Base-by-base conservation (phyloP, 2,888 invertebrate species). In the Alentia gelatinosa region DNA sequence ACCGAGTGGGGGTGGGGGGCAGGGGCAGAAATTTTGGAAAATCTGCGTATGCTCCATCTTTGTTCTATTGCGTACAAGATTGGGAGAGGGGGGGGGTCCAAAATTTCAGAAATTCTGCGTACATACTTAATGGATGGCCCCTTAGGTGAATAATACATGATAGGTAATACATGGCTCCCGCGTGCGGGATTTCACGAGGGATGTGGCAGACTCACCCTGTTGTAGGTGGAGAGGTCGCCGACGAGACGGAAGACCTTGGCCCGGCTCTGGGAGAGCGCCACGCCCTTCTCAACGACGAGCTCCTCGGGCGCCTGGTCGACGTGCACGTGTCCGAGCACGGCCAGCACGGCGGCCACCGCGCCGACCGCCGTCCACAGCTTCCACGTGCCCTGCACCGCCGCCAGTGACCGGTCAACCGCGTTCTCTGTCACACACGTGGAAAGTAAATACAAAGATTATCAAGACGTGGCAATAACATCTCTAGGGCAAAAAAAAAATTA, bases 261-360 rank as follows among this genome's bases (percentile, higher is more conserved):
- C 12, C 92, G 63, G 15, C 83, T 74, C 63, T 84, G 84, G 19
- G 86, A 39, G 37, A 92, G 74, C 19, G 92, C 91, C 7, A 91
- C 91, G 15, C 37, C 75, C 75, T 92, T 92, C 47, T 91, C 90
- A 7, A 84, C 89, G 23, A 92, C 42, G 5, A 92, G 90, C n/a
- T 89, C n/a, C 37, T 90, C 90, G 39, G 79, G 79, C 30, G 91
- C 74, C 4, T 90, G 90, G 19, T 83, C 63, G 47, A 90, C 92
- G 7, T 84, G 42, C 1, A 88, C 35, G n/a, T 56, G 33, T 7
- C 90, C 74, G n/a, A 90, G 23, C 26, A 40, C 88, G 37, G 88
- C 68, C 5, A 91, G 23, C 30, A 42, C 30, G 19, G 23, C 56
- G 26, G 40, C 40, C 30, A 89, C 74, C 30, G n/a, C 74, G 30